These are phyloP conservation scores for Taphrorychus bicolor DNA, from an alignment of 2,888 invertebrate species.

Conservation along the genomic window DNA sequence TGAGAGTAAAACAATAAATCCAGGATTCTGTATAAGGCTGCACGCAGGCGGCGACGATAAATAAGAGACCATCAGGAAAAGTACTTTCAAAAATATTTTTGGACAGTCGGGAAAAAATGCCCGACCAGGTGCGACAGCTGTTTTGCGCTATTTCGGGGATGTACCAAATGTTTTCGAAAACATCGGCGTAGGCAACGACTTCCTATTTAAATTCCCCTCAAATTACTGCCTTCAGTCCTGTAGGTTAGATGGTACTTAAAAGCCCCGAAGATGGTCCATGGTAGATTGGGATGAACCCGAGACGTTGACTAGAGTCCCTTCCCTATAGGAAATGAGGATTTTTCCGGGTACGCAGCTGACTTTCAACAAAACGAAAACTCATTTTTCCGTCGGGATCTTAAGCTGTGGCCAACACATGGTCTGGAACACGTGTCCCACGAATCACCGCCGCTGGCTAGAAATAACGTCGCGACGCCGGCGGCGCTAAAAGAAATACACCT, in stretches of 20 bases:
- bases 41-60: constrained; percentile 24
- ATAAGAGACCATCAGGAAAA: constrained; percentile 26
- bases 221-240: no score
- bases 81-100: constrained; percentile 37
- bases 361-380: constrained; percentile 37
- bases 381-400: constrained; percentile 40
- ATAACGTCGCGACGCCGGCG: constrained; percentile 40
- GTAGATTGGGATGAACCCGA: no score
- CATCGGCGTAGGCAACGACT: background rate
- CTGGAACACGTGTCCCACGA: constrained; percentile 38
- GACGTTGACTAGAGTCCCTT: no score
- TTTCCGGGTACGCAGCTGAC: constrained; percentile 3
- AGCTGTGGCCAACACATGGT: constrained; percentile 41
- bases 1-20: background rate
- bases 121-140: constrained; percentile 61
- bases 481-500: constrained; percentile 34
- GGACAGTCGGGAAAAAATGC: constrained; percentile 56
- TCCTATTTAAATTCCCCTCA: background rate
- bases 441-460: constrained; percentile 32
- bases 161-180: constrained; percentile 44
- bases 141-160: constrained; percentile 56
- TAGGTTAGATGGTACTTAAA: no score
- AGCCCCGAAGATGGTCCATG: no score
- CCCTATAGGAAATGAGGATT: no score
- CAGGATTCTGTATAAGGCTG: background rate